These are phyloP conservation scores for Pyrrhia umbra DNA, from an alignment of 2,888 invertebrate species.

Conservation along the genomic window DNA sequence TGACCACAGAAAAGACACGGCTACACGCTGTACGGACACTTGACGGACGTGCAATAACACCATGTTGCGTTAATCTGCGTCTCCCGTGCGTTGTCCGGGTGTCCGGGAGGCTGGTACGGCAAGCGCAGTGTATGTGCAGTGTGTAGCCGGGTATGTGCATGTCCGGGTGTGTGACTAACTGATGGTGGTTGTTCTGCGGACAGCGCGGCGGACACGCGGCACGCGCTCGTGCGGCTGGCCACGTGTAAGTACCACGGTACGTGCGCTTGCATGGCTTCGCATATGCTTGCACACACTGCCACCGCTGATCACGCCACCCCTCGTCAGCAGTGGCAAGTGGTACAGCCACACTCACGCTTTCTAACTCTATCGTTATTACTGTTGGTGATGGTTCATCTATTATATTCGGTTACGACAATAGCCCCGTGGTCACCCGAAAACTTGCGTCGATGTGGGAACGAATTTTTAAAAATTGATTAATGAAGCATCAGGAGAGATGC, in stretches of 20 bases:
- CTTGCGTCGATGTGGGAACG: constrained; percentile 54
- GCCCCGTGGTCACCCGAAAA: constrained; percentile 34
- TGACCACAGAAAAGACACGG: constrained; percentile 4
- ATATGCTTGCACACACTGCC: constrained; percentile 60
- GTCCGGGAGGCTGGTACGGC: not conserved
- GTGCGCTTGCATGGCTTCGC: constrained; percentile 68
- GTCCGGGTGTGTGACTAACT: constrained; percentile 70
- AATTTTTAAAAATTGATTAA: not conserved
- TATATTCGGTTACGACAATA: constrained; percentile 34
- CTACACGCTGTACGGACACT: constrained; percentile 14
- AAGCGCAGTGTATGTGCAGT: constrained; percentile 9
- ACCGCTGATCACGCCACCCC: constrained; percentile 17
- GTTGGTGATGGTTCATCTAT: constrained; percentile 52
- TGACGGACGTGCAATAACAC: not conserved
- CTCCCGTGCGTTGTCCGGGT: not conserved
- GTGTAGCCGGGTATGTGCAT: constrained; percentile 42
- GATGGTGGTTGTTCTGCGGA: constrained; percentile 73
- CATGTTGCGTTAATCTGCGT: not conserved
- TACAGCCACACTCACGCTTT: constrained; percentile 67
- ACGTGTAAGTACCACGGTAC: constrained; percentile 94
- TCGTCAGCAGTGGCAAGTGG: constrained; percentile 66
- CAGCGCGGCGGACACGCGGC: constrained; percentile 93
- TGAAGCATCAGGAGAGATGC: constrained; percentile 10
- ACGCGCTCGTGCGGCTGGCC: constrained; percentile 96
- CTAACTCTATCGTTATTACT: constrained; percentile 41